phyloP scores from a whole-genome alignment of 2,888 invertebrate genomes.

The Axea sp. region DNA sequence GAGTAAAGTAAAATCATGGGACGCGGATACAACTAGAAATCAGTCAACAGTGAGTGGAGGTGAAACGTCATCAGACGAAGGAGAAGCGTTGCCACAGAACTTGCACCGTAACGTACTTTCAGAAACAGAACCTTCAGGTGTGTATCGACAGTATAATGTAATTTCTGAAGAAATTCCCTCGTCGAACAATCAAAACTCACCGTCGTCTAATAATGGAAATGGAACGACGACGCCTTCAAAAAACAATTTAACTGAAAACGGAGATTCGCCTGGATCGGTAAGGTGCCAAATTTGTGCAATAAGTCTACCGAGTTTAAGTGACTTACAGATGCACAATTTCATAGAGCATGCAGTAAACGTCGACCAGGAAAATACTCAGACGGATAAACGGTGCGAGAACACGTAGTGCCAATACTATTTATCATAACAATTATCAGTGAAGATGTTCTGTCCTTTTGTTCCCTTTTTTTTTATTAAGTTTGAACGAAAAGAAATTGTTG shows the following conservation, averaged over 20 bases:
- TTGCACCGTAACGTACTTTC: slow-evolving; percentile 67
- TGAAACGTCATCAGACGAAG: slow-evolving; percentile 83
- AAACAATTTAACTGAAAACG: slow-evolving; percentile 40
- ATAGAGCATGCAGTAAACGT: slow-evolving; percentile 73
- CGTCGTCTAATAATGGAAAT: neutral
- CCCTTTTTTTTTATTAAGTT: neutral
- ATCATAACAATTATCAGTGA: neutral
- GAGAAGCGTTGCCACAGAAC: slow-evolving; percentile 73
- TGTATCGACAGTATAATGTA: slow-evolving; percentile 71
- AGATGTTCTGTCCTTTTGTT: slow-evolving; percentile 1
- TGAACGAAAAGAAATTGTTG: neutral
- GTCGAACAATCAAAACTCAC: slow-evolving; percentile 58
- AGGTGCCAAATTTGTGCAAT: slow-evolving; percentile 74
- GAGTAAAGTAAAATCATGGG: slow-evolving; percentile 85
- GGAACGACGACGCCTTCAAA: neutral
- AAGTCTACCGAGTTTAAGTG: slow-evolving; percentile 70
- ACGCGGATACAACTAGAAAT: slow-evolving; percentile 78
- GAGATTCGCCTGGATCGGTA: slow-evolving; percentile 26
- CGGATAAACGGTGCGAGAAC: slow-evolving; percentile 82
- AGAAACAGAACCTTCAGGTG: slow-evolving; percentile 63
- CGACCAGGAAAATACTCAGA: slow-evolving; percentile 66
- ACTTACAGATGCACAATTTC: slow-evolving; percentile 74
- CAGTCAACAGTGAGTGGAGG: slow-evolving; percentile 78
- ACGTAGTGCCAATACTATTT: slow-evolving; percentile 84
- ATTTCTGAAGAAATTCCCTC: slow-evolving; percentile 67